These are phyloP conservation scores for Orthosia incerta DNA, from an alignment of 2,888 invertebrate genomes.

Conservation along the genomic window DNA sequence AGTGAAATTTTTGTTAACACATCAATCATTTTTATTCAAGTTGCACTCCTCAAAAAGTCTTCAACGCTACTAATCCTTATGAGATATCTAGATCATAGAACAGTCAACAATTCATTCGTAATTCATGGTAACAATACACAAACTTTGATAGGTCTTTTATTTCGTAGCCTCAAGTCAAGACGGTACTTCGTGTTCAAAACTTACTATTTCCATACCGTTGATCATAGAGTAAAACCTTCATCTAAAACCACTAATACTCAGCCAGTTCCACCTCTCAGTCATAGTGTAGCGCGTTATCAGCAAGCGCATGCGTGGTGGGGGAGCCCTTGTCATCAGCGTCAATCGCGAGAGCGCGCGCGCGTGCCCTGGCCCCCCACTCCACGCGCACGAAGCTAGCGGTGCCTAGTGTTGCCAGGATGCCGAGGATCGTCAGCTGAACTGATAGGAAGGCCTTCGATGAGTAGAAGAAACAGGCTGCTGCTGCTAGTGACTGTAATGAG, in stretches of 20 bases:
- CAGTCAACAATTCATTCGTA: background rate
- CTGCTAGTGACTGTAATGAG: slow-evolving; percentile 94
- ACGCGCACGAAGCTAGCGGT: slow-evolving; percentile 95
- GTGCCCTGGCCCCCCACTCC: slow-evolving; percentile 91
- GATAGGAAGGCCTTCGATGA: slow-evolving; percentile 93
- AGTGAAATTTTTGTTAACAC: background rate
- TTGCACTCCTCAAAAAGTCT: slow-evolving; percentile 12
- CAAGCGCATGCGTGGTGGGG: slow-evolving; percentile 81
- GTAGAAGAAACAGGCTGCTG: slow-evolving; percentile 96
- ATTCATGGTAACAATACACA: background rate
- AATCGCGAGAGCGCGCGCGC: slow-evolving; percentile 78
- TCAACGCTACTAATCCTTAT: background rate
- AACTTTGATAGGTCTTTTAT: background rate
- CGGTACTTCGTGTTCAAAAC: background rate
- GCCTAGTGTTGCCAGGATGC: slow-evolving; percentile 93
- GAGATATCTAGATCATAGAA: background rate
- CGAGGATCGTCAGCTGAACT: slow-evolving; percentile 93
- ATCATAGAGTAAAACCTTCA: slow-evolving; percentile 6
- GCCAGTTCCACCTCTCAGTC: slow-evolving; percentile 73
- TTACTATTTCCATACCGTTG: background rate
- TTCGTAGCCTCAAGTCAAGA: background rate
- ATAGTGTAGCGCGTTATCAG: slow-evolving; percentile 84
- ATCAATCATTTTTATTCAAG: slow-evolving; percentile 4
- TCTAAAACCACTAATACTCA: slow-evolving; percentile 46
- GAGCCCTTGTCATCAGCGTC: slow-evolving; percentile 79